phyloP scores from a whole-genome alignment of 2,888 invertebrate genomes.

The Caenorhabditis plicata region DNA sequence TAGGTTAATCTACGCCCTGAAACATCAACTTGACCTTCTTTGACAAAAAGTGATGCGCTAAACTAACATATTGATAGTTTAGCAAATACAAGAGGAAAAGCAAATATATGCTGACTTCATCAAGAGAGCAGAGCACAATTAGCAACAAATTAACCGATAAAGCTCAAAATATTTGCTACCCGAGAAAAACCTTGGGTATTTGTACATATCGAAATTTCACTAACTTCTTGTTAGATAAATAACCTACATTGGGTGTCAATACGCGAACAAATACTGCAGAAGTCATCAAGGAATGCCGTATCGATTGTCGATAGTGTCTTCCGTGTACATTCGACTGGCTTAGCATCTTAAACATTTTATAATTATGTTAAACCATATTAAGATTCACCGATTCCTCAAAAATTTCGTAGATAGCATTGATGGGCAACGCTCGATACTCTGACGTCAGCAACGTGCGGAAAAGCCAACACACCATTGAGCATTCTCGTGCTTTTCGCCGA shows the following conservation, averaged over 20 bases:
- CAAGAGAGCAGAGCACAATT: too few relatives aligned
- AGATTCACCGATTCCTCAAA: slow-evolving; percentile 42
- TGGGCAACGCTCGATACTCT: slow-evolving; percentile 45
- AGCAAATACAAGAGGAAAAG: too few relatives aligned
- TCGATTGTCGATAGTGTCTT: slow-evolving; percentile 45
- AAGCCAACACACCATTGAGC: slow-evolving; percentile 49
- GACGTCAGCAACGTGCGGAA: slow-evolving; percentile 47
- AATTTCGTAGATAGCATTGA: slow-evolving; percentile 44
- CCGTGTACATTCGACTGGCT: slow-evolving; percentile 34
- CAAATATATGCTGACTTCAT: too few relatives aligned
- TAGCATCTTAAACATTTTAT: slow-evolving; percentile 37
- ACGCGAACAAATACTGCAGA: slow-evolving; percentile 47
- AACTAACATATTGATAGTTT: too few relatives aligned
- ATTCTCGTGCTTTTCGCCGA: slow-evolving; percentile 40
- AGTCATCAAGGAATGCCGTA: slow-evolving; percentile 43
- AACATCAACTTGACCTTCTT: too few relatives aligned
- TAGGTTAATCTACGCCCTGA: too few relatives aligned
- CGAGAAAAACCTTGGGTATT: too few relatives aligned
- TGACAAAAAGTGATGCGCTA: too few relatives aligned
- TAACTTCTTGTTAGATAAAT: neutral
- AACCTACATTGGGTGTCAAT: slow-evolving; percentile 48
- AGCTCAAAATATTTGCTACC: too few relatives aligned
- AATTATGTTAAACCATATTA: too few relatives aligned
- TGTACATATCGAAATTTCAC: too few relatives aligned
- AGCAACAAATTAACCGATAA: too few relatives aligned